These are phyloP conservation scores for Lepisosteus osseus DNA, from an alignment of 2,113 vertebrate genomes.

Conservation along the genomic window DNA sequence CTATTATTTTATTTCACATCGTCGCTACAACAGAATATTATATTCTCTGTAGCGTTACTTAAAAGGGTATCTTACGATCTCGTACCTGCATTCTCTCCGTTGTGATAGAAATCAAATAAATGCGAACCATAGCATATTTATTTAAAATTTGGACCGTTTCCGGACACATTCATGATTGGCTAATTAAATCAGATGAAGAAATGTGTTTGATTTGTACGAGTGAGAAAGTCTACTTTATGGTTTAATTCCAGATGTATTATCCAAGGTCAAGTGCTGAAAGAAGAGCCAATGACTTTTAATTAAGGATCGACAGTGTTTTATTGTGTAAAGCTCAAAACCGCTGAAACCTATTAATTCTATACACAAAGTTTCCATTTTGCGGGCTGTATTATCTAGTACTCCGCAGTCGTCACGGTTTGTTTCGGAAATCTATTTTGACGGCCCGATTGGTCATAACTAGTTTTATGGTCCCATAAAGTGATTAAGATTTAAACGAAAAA, in stretches of 20 bases:
- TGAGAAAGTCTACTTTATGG: slow-evolving; percentile 68
- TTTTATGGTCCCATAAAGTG: too few species aligned
- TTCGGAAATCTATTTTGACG: too few species aligned
- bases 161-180: slow-evolving; percentile 55
- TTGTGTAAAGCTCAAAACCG: slow-evolving; percentile 59
- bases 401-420: too few species aligned
- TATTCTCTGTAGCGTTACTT: too few species aligned
- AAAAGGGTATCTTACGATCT: too few species aligned
- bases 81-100: too few species aligned
- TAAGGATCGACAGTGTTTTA: slow-evolving; percentile 63
- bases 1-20: too few species aligned
- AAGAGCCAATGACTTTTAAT: slow-evolving; percentile 55
- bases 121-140: slow-evolving; percentile 71
- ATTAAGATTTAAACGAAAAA: too few species aligned
- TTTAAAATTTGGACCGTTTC: slow-evolving; percentile 31
- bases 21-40: too few species aligned
- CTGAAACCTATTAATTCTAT: slow-evolving; percentile 48
- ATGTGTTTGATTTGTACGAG: slow-evolving; percentile 67
- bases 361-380: not conserved
- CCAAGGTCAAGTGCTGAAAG: slow-evolving; percentile 62
- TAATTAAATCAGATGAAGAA: slow-evolving; percentile 67
- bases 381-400: not conserved
- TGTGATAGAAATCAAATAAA: slow-evolving; percentile 12
- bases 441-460: too few species aligned
- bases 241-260: slow-evolving; percentile 61